These are phyloP conservation scores for Drepanosiphum platanoidis DNA, from an alignment of 2,888 invertebrate genomes.

Conservation along the genomic window DNA sequence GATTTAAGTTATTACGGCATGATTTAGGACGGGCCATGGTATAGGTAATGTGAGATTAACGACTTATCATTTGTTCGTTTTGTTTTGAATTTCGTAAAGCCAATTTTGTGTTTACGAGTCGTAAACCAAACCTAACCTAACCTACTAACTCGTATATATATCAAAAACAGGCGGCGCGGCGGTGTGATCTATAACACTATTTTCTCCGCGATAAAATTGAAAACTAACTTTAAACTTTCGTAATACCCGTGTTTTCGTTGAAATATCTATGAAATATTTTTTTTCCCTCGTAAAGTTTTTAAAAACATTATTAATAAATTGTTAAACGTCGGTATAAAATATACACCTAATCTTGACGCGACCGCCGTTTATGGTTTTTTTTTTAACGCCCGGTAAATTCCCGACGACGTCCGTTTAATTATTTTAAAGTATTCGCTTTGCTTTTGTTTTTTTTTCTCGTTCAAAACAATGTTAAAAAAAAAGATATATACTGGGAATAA, in stretches of 20 bases:
- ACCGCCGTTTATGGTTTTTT: not conserved
- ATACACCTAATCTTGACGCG: not conserved
- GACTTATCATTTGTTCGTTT: not conserved
- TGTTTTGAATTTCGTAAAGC: slow-evolving; percentile 6
- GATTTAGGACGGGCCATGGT: not conserved
- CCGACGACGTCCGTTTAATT: not conserved
- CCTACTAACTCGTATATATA: no score
- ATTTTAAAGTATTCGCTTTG: not conserved
- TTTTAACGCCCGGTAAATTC: not conserved
- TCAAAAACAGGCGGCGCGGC: no score
- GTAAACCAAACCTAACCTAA: not conserved
- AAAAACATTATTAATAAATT: not conserved
- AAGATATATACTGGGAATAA: not conserved
- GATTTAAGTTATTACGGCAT: not conserved
- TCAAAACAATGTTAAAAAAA: no score
- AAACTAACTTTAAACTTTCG: not conserved
- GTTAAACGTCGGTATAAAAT: not conserved
- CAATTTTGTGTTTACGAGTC: slow-evolving; percentile 19
- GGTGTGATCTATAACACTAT: not conserved
- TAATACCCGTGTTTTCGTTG: not conserved
- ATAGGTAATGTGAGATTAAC: not conserved
- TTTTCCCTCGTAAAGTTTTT: not conserved
- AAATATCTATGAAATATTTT: not conserved
- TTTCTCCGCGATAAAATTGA: not conserved
- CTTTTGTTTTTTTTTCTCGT: no score